phyloP scores from a whole-genome alignment of 2,113 vertebrate genomes.

The Parotia lawesii region DNA sequence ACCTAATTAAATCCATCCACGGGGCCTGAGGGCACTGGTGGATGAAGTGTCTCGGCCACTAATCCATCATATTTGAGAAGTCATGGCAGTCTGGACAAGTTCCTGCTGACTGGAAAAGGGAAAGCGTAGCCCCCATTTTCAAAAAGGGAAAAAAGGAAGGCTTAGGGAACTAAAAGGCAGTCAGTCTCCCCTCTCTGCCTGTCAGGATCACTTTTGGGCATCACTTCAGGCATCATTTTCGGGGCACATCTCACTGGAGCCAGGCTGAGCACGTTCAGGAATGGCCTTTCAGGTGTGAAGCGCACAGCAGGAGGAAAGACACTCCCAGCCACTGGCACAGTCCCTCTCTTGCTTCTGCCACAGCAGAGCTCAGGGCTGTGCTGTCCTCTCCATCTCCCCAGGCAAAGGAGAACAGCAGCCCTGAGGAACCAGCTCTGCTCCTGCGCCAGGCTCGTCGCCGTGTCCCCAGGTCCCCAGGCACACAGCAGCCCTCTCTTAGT shows the following conservation, averaged over 20 bases:
- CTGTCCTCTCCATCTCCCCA: background rate
- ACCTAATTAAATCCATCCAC: background rate
- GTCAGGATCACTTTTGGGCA: background rate
- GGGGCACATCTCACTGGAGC: background rate
- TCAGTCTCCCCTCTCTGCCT: background rate
- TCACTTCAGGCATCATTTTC: background rate
- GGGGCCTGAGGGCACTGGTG: background rate
- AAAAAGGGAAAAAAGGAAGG: background rate
- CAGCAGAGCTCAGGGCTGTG: background rate
- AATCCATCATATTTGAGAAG: background rate
- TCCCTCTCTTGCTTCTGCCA: background rate
- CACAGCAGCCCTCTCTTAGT: background rate
- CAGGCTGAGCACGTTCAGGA: background rate
- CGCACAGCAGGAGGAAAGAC: background rate
- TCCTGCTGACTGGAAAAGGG: background rate
- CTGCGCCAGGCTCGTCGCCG: fast-evolving
- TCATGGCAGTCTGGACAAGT: background rate
- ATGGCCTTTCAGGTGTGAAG: background rate
- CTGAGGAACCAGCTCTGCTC: background rate
- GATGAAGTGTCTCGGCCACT: background rate
- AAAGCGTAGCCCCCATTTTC: background rate
- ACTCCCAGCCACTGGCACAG: background rate
- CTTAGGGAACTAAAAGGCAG: background rate
- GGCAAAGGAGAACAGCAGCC: background rate
- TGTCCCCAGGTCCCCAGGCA: background rate